A percentile compares a stretch with the other conserved stretches of the same genome.
phyloP scores from a whole-genome alignment of 2,888 invertebrate species.

The Ophion slaviceki region DNA sequence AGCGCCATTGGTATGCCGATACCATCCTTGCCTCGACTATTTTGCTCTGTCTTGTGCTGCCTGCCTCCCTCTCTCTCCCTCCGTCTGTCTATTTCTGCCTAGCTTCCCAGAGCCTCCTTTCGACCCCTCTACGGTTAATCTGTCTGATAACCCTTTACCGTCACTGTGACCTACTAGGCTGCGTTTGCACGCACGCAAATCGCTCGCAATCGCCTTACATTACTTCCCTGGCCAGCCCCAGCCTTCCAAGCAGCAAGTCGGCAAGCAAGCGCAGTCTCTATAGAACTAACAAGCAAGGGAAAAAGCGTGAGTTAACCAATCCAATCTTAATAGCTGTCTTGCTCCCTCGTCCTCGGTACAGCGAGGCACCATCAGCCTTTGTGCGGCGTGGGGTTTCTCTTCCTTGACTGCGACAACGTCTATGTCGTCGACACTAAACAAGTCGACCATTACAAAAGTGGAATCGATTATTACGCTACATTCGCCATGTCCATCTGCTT shows the following conservation, averaged over 20 bases:
- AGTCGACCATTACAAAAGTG: conserved; percentile 5
- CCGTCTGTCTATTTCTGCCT: not conserved
- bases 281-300: conserved; percentile 46
- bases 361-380: conserved; percentile 70
- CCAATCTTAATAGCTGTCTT: conserved; percentile 73
- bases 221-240: conserved; percentile 56
- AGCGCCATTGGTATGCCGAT: conserved; percentile 74
- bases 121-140: conserved; percentile 68
- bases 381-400: conserved; percentile 54
- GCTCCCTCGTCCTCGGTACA: conserved; percentile 71
- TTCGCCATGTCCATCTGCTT: not conserved
- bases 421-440: not conserved
- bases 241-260: conserved; percentile 51
- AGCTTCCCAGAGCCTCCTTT: conserved; percentile 29
- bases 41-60: conserved; percentile 3
- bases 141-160: conserved; percentile 77
- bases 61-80: conserved; percentile 3
- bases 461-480: not conserved
- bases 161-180: conserved; percentile 76
- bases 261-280: conserved; percentile 44
- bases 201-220: conserved; percentile 58
- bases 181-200: conserved; percentile 75
- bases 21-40: conserved; percentile 64
- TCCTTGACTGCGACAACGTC: conserved; percentile 51
- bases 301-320: conserved; percentile 51